Conservation (phyloP, 2,888 invertebrate genomes). For the Platerodrilus igneus region DNA sequence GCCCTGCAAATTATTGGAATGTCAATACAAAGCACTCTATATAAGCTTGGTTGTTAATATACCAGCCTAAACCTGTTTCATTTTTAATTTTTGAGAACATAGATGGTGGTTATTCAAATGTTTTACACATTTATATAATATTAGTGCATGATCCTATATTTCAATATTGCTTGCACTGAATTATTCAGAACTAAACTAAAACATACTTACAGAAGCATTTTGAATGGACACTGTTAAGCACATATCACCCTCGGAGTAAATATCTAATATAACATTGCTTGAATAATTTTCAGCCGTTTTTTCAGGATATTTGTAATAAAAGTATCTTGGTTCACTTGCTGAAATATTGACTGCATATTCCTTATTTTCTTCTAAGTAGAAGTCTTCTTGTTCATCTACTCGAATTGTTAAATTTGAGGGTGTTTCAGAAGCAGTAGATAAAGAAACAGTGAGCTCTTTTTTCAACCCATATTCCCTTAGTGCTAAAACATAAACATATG, state of each 20-base stretch:
- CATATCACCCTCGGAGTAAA: slow-evolving; percentile 60
- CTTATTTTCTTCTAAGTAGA: slow-evolving; percentile 48
- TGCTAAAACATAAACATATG: no score
- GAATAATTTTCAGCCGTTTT: slow-evolving; percentile 30
- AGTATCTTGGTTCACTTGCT: slow-evolving; percentile 56
- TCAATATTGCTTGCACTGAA: no score
- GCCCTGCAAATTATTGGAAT: no score
- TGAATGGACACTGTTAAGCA: slow-evolving; percentile 80
- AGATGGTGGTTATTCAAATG: no score
- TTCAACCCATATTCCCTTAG: no score
- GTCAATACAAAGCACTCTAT: no score
- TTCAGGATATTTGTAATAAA: slow-evolving; percentile 54
- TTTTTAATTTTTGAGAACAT: no score
- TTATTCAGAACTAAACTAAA: no score
- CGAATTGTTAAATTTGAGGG: slow-evolving; percentile 54
- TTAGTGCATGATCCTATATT: no score
- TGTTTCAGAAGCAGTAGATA: slow-evolving; percentile 58
- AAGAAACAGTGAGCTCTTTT: slow-evolving; percentile 48
- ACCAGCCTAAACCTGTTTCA: no score
- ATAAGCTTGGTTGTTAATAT: no score
- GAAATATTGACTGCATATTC: slow-evolving; percentile 36
- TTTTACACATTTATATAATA: no score
- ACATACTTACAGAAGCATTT: slow-evolving; percentile 60
- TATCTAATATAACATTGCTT: slow-evolving; percentile 56
- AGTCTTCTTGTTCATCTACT: slow-evolving; percentile 55